Base-by-base conservation (phyloP, 2,888 invertebrate genomes). In the Hypsopygia costalis region DNA sequence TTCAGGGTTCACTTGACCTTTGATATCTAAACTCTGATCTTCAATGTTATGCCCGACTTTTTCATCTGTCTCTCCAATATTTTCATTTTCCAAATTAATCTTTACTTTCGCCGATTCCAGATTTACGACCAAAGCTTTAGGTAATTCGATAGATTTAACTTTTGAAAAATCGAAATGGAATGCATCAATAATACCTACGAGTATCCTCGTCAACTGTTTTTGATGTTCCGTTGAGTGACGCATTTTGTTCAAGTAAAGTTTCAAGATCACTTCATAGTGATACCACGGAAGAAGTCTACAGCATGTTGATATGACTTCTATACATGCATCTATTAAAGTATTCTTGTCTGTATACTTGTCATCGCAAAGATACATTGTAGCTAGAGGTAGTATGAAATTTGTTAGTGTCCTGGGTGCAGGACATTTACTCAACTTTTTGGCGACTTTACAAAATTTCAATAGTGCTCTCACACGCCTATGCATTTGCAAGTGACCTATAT, bases 161-260 rank as follows among this genome's bases (percentile, higher is more conserved):
- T 93, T 93, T 0, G 91, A 91, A 35, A 98, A 88, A 83, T 98
- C 96, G 74, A 95, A 98, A 81, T 98, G 98, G 67, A 98, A 98
- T 0, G 95, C 93, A 69, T 98, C 97, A 48, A 98, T 86, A 46
- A 98, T 93, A 0, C 92, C 92, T 0, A 94, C 92, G 8, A 95
- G 89, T 41, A 95, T 89, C 41, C 94, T 90, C 6, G 97, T 94
- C 42, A 95, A 85, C 58, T 97, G 95, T 58, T 95, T 97, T 62
- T 97, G 97, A 68, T 93, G 93, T 27, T 95, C 94, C 0, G 91
- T 75, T 6, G 93, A 91, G 35, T 90, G 89, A 0, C 94, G 90
- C 69, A 99, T 89, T 78, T 94, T 93, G 40, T 91, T 90, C 25
- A 99, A 83, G 73, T 97, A 98, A 57, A 92, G 91, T 55, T 94